phyloP scores from a whole-genome alignment of 2,113 vertebrate species.

The Pongo abelii region DNA sequence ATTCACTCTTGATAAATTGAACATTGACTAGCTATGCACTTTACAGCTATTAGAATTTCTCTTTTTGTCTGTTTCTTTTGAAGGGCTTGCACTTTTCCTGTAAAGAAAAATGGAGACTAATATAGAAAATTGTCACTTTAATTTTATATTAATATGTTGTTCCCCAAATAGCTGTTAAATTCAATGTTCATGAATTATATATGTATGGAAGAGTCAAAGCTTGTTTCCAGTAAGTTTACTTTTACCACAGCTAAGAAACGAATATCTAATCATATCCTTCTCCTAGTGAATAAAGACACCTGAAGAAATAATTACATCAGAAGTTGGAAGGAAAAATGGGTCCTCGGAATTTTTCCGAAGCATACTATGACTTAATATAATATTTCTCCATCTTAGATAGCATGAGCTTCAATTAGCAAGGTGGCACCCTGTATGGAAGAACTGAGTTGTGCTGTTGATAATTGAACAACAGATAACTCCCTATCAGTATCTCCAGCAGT shows the following conservation, averaged over 20 bases:
- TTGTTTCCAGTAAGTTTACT: constrained; percentile 37
- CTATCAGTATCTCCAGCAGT: neutral
- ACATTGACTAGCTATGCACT: neutral
- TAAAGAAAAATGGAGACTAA: constrained; percentile 26
- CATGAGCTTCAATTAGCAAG: constrained; percentile 19
- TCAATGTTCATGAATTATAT: constrained; percentile 30
- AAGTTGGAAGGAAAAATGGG: constrained; percentile 25
- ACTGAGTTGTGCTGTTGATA: neutral
- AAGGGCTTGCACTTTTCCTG: constrained; percentile 13
- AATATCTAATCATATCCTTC: neutral
- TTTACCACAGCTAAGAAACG: constrained; percentile 14
- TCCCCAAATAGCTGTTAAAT: constrained; percentile 7
- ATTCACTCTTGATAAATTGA: constrained; percentile 5
- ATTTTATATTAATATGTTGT: constrained; percentile 32
- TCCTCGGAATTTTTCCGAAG: neutral
- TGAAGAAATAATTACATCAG: constrained; percentile 43
- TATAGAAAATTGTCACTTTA: constrained; percentile 18
- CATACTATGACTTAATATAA: neutral
- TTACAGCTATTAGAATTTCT: constrained; percentile 15
- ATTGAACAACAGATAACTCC: neutral
- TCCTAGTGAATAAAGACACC: neutral
- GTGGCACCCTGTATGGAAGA: neutral
- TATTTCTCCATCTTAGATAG: neutral
- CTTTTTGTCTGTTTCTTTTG: constrained; percentile 13
- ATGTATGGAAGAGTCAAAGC: neutral